phyloP scores from a whole-genome alignment of 2,888 invertebrate genomes.

The Lissocephala sabroskyi region DNA sequence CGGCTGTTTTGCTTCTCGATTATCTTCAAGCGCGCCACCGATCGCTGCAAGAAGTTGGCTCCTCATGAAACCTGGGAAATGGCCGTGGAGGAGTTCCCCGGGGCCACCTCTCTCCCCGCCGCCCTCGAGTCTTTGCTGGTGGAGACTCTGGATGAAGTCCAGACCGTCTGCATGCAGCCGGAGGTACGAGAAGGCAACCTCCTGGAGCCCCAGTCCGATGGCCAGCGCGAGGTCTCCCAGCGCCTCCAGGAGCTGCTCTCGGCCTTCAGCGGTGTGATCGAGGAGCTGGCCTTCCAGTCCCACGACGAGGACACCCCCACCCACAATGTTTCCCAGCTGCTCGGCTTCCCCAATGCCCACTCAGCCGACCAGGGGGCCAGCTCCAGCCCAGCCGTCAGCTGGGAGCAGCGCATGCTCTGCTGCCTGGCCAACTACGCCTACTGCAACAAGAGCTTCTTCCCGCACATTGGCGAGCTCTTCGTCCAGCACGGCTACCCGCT shows the following conservation, averaged over 20 bases:
- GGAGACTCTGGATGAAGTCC: slow-evolving; percentile 80
- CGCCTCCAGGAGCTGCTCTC: slow-evolving; percentile 77
- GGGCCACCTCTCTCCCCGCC: slow-evolving; percentile 84
- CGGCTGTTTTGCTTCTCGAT: slow-evolving; percentile 88
- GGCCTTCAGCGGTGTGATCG: slow-evolving; percentile 79
- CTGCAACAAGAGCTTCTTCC: slow-evolving; percentile 82
- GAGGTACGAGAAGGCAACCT: slow-evolving; percentile 76
- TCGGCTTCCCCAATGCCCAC: slow-evolving; percentile 76
- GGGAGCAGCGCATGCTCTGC: slow-evolving; percentile 87
- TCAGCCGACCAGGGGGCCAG: slow-evolving; percentile 54
- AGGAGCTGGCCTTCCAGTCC: slow-evolving; percentile 80
- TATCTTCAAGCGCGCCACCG: slow-evolving; percentile 87
- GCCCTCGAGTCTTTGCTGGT: slow-evolving; percentile 82
- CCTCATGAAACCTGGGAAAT: slow-evolving; percentile 90
- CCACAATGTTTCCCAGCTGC: slow-evolving; percentile 76
- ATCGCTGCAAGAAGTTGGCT: slow-evolving; percentile 81
- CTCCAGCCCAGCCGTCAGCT: slow-evolving; percentile 73
- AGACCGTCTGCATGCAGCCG: slow-evolving; percentile 81
- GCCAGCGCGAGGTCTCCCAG: slow-evolving; percentile 71
- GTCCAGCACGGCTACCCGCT: slow-evolving; percentile 80
- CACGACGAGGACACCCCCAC: slow-evolving; percentile 76
- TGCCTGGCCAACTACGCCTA: slow-evolving; percentile 92
- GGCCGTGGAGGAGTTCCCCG: slow-evolving; percentile 87
- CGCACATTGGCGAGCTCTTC: slow-evolving; percentile 80
- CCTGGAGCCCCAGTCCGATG: slow-evolving; percentile 72